phyloP scores from a whole-genome alignment of 2,888 invertebrate species.

The Pollenia labialis region DNA sequence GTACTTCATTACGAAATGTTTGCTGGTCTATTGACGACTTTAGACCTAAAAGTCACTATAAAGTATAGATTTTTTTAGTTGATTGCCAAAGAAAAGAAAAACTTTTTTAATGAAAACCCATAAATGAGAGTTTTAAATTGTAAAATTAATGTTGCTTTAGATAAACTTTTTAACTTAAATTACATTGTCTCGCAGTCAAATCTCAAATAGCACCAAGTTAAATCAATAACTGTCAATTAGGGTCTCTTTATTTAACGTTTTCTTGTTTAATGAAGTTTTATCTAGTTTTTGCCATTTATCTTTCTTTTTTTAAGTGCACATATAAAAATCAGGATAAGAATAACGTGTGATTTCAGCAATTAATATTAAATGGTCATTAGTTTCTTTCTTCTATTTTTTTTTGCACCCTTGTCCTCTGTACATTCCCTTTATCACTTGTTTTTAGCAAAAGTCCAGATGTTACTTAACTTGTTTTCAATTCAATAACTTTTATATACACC shows the following conservation, averaged over 20 bases:
- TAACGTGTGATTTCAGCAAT: slow-evolving; percentile 58
- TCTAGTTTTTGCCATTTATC: neutral
- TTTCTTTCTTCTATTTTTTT: slow-evolving; percentile 7
- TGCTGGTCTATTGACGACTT: neutral
- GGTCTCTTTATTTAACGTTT: neutral
- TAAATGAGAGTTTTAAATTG: slow-evolving; percentile 23
- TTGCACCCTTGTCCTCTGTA: neutral
- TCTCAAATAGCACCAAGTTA: slow-evolving; percentile 26
- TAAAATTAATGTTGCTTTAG: slow-evolving; percentile 47
- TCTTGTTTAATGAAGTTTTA: neutral
- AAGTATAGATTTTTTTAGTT: slow-evolving; percentile 5
- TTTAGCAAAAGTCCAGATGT: neutral
- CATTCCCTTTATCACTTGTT: neutral
- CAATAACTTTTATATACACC: slow-evolving; percentile 45
- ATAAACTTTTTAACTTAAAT: slow-evolving; percentile 63
- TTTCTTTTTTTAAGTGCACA: neutral
- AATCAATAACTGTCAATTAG: slow-evolving; percentile 65
- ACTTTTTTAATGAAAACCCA: neutral
- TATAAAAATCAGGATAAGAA: slow-evolving; percentile 33
- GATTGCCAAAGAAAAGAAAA: neutral
- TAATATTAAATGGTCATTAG: slow-evolving; percentile 53
- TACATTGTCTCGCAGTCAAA: slow-evolving; percentile 45
- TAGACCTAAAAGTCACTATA: neutral
- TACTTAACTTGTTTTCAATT: slow-evolving; percentile 20
- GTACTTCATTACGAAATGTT: neutral